These are phyloP conservation scores for Drosophila formosana DNA, from an alignment of 2,888 invertebrate genomes.

Conservation along the genomic window DNA sequence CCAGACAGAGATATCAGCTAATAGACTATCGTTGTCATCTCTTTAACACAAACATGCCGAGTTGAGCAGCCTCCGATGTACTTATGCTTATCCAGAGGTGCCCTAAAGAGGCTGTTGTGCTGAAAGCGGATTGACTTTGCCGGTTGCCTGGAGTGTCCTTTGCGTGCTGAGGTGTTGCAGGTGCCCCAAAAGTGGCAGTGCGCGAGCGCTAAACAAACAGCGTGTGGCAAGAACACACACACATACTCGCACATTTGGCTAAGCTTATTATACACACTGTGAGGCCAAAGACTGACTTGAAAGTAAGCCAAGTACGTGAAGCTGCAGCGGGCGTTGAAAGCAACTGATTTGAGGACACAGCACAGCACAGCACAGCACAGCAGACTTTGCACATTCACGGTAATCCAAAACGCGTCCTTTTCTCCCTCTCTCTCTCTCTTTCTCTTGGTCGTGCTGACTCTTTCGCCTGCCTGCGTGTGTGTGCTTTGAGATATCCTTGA, in stretches of 20 bases:
- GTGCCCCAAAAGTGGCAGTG: slow-evolving; percentile 45
- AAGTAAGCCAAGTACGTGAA: slow-evolving; percentile 46
- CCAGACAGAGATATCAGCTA: slow-evolving; percentile 11
- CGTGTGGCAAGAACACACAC: slow-evolving; percentile 18
- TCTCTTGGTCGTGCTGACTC: too few relatives aligned
- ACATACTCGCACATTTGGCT: slow-evolving; percentile 29
- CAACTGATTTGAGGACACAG: slow-evolving; percentile 39
- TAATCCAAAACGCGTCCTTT: background rate
- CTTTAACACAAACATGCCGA: slow-evolving; percentile 1
- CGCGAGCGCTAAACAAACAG: slow-evolving; percentile 63
- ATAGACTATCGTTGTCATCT: slow-evolving; percentile 34
- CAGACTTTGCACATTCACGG: slow-evolving; percentile 31
- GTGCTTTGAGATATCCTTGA: slow-evolving; percentile 54
- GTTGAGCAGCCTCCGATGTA: background rate
- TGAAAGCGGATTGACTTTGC: slow-evolving; percentile 42
- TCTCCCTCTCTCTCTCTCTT: background rate
- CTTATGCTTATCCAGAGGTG: slow-evolving; percentile 5
- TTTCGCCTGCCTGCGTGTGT: slow-evolving; percentile 5
- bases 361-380: slow-evolving; percentile 26
- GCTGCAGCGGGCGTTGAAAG: slow-evolving; percentile 8
- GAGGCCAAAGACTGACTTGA: slow-evolving; percentile 62
- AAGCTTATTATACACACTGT: slow-evolving; percentile 64
- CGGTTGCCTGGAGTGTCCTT: slow-evolving; percentile 35
- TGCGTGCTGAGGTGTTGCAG: slow-evolving; percentile 58
- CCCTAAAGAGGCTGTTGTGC: slow-evolving; percentile 9